Evolutionary conservation across 2,797 vertebrate species (phyloP).

Genomic region (Paguma larvata): DNA sequence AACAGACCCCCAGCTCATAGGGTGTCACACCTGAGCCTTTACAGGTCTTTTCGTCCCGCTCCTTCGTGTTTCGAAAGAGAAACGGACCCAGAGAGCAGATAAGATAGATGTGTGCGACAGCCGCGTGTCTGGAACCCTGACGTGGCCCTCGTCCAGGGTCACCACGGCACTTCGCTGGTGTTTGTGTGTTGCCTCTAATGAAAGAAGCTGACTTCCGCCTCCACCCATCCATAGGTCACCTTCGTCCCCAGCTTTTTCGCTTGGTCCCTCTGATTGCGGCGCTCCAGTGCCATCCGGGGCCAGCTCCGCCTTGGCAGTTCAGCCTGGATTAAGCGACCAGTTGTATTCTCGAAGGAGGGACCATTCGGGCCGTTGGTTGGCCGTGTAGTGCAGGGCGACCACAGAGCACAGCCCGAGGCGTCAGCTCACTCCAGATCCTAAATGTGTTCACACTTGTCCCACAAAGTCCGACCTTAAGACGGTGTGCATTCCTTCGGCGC

Average conservation of each 20-base stretch:
- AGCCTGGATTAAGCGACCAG: not conserved
- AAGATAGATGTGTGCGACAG: not conserved
- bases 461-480: not conserved
- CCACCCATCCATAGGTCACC: not conserved
- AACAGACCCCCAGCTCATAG: not conserved
- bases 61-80: not conserved
- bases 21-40: not conserved
- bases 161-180: not conserved
- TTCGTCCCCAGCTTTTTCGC: not conserved
- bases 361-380: not conserved
- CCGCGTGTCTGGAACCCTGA: not conserved
- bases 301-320: not conserved
- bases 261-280: not conserved
- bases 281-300: fast-evolving
- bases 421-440: not conserved
- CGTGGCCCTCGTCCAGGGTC: too few relatives aligned
- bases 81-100: not conserved
- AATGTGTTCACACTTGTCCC: not conserved
- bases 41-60: not conserved
- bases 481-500: not conserved
- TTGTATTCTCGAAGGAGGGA: not conserved
- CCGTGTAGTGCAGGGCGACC: not conserved
- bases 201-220: not conserved
- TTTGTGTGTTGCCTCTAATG: not conserved
- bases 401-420: too few relatives aligned